Percentiles rank a stretch among this genome's conserved stretches.
These are phyloP conservation scores for Odocoileus hemionus DNA, from an alignment of 2,113 vertebrate species.

Conservation along the genomic window DNA sequence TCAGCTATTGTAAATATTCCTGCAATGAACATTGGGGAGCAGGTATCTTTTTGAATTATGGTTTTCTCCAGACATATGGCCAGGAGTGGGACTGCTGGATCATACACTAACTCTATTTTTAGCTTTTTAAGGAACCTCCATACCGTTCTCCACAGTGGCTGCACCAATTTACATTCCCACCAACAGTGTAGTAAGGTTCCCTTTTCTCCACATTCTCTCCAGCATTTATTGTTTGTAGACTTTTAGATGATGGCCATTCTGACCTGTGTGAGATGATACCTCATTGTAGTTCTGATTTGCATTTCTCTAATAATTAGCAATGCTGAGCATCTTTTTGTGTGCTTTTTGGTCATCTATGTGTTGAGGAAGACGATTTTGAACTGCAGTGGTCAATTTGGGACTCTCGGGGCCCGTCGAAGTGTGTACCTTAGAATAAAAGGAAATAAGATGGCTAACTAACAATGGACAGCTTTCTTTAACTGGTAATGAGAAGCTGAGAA, in stretches of 20 bases:
- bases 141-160: background rate
- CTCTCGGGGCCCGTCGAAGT: background rate
- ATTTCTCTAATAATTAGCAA: background rate
- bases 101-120: background rate
- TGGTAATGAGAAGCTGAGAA: background rate
- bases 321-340: background rate
- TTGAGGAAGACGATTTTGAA: slow-evolving; percentile 17
- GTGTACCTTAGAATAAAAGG: background rate
- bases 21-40: background rate
- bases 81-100: background rate
- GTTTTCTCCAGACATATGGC: background rate
- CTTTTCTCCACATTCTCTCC: background rate
- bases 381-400: background rate
- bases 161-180: background rate
- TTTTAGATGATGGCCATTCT: background rate
- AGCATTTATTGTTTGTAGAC: background rate
- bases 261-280: background rate
- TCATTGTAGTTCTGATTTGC: background rate
- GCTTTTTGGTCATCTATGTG: background rate
- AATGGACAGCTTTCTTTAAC: background rate
- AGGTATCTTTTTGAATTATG: background rate
- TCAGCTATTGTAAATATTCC: background rate
- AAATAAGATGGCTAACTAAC: background rate
- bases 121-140: background rate
- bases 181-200: background rate